Base-by-base conservation (phyloP, 2,113 vertebrate species). In the Choloepus hoffmanni region DNA sequence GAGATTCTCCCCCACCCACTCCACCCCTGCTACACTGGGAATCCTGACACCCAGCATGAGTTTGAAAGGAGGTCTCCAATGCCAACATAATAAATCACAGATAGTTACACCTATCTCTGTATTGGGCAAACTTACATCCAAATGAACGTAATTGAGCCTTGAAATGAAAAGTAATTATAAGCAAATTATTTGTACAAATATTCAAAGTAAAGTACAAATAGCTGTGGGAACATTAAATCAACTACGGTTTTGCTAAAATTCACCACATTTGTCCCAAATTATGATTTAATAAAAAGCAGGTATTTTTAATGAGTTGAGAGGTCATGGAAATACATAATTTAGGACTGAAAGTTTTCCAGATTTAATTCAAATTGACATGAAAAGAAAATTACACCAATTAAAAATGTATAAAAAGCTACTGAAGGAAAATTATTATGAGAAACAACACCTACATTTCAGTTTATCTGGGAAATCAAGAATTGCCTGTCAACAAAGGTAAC, bases 281-380 rank as follows among this genome's bases (percentile, higher is more conserved):
- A 92, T 65, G 58, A 92, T 90, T 86, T 76, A 65, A 85, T 84
- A 7, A 93, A 76, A 96, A 68, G 45, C 7, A 94, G 15, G 86
- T 21, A 6, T 5, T 30, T 88, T 85, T 90, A 50, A 84, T 48
- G 30, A 81, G 23, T 43, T 85, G 43, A 77, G 14, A 65, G 13
- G 33, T 76, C 43, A 45, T 82, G 77, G 67, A 7, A 76, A 85
- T 40, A 94, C 12, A 68, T 33, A 63, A 72, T 48, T 73, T 79
- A 26, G 79, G n/a, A 70, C 1, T 58, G 36, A 93, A 90, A 62
- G n/a, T 78, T 85, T 91, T 94, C 53, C 36, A 78, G 48, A 79
- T 43, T 40, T 73, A 82, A 62, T 65, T 93, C 24, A 82, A 89
- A 93, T 2, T 62, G 60, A 68, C 24, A 68, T 45, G 15, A 93